These are phyloP conservation scores for Steatocranus sp. DNA, from an alignment of 2,797 vertebrate genomes.

Conservation along the genomic window DNA sequence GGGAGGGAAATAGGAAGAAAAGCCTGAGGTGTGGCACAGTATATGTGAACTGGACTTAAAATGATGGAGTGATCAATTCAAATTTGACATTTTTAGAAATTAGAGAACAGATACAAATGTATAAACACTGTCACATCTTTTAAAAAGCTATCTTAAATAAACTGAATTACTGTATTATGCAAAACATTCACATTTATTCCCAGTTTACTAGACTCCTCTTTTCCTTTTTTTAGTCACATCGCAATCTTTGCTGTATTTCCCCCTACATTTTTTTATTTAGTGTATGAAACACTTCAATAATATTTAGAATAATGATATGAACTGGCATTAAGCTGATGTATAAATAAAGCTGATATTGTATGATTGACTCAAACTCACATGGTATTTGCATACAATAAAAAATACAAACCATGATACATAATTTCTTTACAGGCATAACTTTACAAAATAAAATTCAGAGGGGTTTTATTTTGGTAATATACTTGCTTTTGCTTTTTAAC, in stretches of 20 bases:
- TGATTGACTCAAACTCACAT: neutral
- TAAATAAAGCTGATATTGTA: neutral
- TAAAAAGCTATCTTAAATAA: neutral
- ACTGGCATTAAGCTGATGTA: neutral
- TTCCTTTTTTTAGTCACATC: neutral
- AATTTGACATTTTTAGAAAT: neutral
- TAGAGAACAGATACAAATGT: neutral
- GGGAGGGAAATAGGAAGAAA: neutral
- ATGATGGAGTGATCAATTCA: neutral
- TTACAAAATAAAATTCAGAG: neutral
- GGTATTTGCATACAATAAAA: neutral
- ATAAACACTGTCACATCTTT: neutral
- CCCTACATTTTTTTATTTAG: neutral
- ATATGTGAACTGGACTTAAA: neutral
- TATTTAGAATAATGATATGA: neutral
- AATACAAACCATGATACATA: neutral
- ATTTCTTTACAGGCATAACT: neutral
- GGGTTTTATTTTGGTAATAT: neutral
- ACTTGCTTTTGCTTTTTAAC: no score
- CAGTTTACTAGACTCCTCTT: neutral
- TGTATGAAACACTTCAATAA: neutral
- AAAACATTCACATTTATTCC: neutral
- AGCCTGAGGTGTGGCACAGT: neutral
- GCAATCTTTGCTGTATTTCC: neutral
- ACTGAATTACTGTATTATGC: neutral